phyloP scores from a whole-genome alignment of 2,888 invertebrate genomes.

The Lysandra bellargus region DNA sequence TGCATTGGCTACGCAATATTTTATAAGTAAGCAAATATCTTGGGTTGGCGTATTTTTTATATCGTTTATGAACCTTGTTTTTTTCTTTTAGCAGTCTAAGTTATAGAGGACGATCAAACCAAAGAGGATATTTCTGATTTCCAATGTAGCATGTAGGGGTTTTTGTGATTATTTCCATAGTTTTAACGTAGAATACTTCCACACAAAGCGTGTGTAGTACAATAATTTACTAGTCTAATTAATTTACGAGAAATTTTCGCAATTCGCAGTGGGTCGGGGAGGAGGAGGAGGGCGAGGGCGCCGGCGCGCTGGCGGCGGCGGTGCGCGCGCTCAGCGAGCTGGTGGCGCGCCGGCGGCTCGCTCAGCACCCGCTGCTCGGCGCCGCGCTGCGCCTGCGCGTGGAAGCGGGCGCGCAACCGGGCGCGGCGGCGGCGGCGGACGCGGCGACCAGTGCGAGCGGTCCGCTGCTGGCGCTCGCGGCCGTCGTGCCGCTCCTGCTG shows the following conservation, averaged over 20 bases:
- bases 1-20: too few species aligned
- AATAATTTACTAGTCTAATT: too few species aligned
- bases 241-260: not conserved
- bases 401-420: conserved; percentile 47
- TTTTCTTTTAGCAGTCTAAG: too few species aligned
- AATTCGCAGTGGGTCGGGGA: conserved; percentile 65
- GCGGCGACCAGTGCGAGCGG: conserved; percentile 81
- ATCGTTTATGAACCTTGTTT: too few species aligned
- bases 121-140: too few species aligned
- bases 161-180: too few species aligned
- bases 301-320: conserved; percentile 55
- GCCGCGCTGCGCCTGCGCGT: conserved; percentile 66
- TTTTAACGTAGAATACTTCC: too few species aligned
- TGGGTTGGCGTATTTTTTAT: too few species aligned
- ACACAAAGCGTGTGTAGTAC: too few species aligned
- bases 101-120: too few species aligned
- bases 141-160: too few species aligned
- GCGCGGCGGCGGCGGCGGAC: conserved; percentile 80
- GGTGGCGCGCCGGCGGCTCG: conserved; percentile 64
- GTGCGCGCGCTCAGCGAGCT: conserved; percentile 67
- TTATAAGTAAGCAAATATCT: too few species aligned
- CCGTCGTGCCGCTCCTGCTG: conserved; percentile 45
- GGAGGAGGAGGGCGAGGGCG: conserved; percentile 58
- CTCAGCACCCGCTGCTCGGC: conserved; percentile 64
- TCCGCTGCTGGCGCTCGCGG: conserved; percentile 49